Evolutionary conservation across 2,888 invertebrate genomes (phyloP).

Genomic region (Pristionchus exspectatus): DNA sequence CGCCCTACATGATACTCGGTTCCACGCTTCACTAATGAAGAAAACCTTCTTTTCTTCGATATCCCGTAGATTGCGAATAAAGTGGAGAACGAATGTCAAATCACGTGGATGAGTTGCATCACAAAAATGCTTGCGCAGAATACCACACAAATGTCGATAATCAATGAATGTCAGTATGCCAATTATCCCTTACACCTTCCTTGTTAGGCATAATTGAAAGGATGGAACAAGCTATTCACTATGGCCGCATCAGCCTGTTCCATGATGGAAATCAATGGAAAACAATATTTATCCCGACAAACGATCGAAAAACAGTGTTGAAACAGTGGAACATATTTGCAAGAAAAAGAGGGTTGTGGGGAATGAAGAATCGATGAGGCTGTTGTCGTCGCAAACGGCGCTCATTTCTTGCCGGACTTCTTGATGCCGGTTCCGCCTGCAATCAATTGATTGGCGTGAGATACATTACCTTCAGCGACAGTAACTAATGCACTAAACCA

Average conservation of each 20-base stretch:
- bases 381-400: neutral
- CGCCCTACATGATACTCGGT: neutral
- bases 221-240: too few species aligned
- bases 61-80: neutral
- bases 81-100: conserved; percentile 31
- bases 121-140: too few species aligned
- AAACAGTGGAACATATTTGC: conserved; percentile 4
- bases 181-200: too few species aligned
- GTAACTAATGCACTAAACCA: too few species aligned
- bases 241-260: too few species aligned
- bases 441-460: conserved; percentile 55
- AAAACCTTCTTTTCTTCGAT: neutral
- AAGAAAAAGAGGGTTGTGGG: neutral
- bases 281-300: neutral
- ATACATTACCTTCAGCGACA: too few species aligned
- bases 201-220: too few species aligned
- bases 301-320: neutral
- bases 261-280: neutral
- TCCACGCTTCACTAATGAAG: neutral
- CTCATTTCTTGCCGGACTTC: conserved; percentile 72
- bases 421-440: conserved; percentile 76
- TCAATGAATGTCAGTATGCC: too few species aligned
- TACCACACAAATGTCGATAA: too few species aligned
- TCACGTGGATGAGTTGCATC: too few species aligned
- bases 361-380: neutral